phyloP scores from a whole-genome alignment of 2,888 invertebrate species.

The Sinodicranocentrus sp. region DNA sequence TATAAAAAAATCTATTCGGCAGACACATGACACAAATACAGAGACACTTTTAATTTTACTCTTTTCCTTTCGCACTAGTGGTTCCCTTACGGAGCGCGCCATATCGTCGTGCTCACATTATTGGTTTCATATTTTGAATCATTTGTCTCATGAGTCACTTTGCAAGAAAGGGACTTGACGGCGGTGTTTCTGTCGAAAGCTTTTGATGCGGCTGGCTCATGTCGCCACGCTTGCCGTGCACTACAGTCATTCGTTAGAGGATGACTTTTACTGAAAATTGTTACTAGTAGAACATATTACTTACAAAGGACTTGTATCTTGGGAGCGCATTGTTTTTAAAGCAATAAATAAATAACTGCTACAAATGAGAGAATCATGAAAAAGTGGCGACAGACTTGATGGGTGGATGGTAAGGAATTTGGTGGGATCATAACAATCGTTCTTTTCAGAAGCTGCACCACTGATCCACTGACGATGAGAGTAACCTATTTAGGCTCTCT shows the following conservation, averaged over 20 bases:
- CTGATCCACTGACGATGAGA: neutral
- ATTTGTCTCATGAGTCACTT: conserved; percentile 70
- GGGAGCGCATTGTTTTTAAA: conserved; percentile 70
- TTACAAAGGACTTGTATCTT: conserved; percentile 18
- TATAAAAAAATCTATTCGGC: too few species aligned
- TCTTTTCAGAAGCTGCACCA: conserved; percentile 43
- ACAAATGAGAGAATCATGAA: conserved; percentile 71
- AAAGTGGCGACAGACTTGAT: conserved; percentile 70
- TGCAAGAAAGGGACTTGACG: conserved; percentile 48
- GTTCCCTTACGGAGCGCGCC: too few species aligned
- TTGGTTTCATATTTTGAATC: conserved; percentile 55
- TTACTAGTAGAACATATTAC: conserved; percentile 46
- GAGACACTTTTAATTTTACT: too few species aligned
- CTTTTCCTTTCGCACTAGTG: too few species aligned
- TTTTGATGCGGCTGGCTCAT: conserved; percentile 70
- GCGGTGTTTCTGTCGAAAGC: conserved; percentile 64
- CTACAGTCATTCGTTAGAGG: conserved; percentile 41
- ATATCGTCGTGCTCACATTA: too few species aligned
- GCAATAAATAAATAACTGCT: conserved; percentile 73
- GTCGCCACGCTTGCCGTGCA: conserved; percentile 70
- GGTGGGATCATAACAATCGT: neutral
- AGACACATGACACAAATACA: too few species aligned
- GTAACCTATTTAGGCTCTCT: conserved; percentile 17
- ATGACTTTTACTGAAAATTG: conserved; percentile 62
- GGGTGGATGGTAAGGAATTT: conserved; percentile 68